Conservation (phyloP, 2,113 vertebrate genomes). For the Brachypodius melanocephalos region DNA sequence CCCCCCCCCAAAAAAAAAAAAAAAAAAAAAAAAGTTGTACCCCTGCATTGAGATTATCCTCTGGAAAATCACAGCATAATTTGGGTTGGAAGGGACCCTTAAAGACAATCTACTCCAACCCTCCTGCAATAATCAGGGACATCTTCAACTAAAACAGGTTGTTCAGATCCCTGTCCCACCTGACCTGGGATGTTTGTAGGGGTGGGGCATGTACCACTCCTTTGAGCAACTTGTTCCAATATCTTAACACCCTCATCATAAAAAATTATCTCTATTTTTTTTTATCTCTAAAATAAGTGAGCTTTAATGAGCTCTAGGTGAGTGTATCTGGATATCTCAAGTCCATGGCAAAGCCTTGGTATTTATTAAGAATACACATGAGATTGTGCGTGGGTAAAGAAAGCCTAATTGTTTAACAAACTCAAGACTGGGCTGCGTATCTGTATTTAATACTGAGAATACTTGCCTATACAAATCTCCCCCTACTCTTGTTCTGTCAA, state of each 20-base stretch:
- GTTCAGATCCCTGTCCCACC: not conserved
- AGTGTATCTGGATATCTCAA: not conserved
- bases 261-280: not conserved
- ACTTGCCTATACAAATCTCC: not conserved
- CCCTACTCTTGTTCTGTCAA: not conserved
- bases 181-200: not conserved
- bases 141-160: not conserved
- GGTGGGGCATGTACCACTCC: not conserved
- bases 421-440: not conserved
- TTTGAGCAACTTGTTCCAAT: not conserved
- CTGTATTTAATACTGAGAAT: not conserved
- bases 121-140: not conserved
- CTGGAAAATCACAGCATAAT: not conserved
- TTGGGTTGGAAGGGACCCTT: not conserved
- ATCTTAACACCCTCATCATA: not conserved
- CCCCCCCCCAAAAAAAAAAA: too few relatives aligned
- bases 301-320: not conserved
- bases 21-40: not conserved
- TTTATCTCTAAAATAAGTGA: not conserved
- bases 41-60: not conserved
- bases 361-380: not conserved
- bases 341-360: not conserved
- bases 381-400: not conserved
- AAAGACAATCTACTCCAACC: not conserved
- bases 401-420: not conserved